Percentiles rank a stretch among this genome's conserved stretches.
Evolutionary conservation across 2,888 invertebrate species (phyloP).

Genomic region (Linhomoeus sp.): DNA sequence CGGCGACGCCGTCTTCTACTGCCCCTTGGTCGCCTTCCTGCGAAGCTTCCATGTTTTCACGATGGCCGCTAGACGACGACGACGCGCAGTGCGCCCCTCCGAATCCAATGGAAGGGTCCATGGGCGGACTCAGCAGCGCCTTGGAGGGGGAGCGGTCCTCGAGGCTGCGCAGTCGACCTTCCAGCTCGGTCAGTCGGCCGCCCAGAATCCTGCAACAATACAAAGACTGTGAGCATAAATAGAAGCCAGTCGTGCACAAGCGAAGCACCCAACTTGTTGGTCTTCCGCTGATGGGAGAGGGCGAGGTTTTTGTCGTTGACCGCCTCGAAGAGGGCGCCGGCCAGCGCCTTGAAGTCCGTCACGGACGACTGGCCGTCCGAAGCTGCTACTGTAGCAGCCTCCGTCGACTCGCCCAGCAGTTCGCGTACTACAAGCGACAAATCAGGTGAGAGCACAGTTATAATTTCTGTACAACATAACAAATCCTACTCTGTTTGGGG

Average conservation of each 20-base stretch:
- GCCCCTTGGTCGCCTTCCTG: too few species aligned
- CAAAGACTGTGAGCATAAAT: too few species aligned
- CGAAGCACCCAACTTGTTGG: constrained; percentile 51
- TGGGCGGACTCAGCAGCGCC: too few species aligned
- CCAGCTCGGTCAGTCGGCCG: constrained; percentile 56
- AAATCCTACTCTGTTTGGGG: constrained; percentile 50
- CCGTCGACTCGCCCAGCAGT: constrained; percentile 44
- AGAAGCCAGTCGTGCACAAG: too few species aligned
- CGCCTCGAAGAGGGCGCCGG: constrained; percentile 56
- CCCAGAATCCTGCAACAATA: constrained; percentile 47
- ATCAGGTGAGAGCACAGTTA: too few species aligned
- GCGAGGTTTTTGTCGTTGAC: constrained; percentile 66
- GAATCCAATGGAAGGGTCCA: too few species aligned
- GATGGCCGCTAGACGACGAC: too few species aligned
- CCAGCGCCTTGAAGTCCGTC: constrained; percentile 50
- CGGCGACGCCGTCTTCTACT: too few species aligned
- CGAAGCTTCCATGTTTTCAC: too few species aligned
- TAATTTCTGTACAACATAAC: too few species aligned
- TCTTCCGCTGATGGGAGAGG: constrained; percentile 59
- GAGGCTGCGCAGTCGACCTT: constrained; percentile 24
- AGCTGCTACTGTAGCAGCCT: constrained; percentile 9
- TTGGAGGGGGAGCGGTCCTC: not conserved
- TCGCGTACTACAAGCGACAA: constrained; percentile 43
- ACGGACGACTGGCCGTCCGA: not conserved
- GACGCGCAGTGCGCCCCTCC: too few species aligned